Evolutionary conservation across 2,113 vertebrate genomes (phyloP).

Genomic region (Rhodinocichla rosea): DNA sequence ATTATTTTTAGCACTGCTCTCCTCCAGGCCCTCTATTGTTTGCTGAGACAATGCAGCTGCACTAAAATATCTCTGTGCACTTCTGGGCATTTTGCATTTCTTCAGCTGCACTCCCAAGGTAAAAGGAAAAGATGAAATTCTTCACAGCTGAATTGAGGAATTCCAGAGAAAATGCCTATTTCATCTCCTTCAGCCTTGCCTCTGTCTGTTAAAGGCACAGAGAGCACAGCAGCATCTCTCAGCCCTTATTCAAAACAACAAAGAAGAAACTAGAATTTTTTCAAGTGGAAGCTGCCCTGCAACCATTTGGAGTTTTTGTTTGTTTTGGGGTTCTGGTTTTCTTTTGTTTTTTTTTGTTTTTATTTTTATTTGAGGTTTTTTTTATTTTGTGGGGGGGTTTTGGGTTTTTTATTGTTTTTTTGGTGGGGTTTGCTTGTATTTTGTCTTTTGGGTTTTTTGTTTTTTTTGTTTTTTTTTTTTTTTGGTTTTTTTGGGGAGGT

Average conservation of each 20-base stretch:
- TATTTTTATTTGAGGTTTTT: too few relatives aligned
- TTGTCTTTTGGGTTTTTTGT: too few relatives aligned
- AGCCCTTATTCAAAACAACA: neutral
- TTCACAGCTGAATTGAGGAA: neutral
- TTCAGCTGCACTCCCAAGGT: neutral
- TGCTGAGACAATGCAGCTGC: neutral
- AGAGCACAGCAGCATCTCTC: neutral
- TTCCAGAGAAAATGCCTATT: neutral
- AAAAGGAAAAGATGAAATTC: neutral
- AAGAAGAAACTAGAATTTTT: neutral
- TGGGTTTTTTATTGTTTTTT: too few relatives aligned
- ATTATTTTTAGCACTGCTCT: neutral
- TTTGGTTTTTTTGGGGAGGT: neutral
- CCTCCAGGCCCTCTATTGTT: neutral
- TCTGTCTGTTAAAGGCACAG: neutral
- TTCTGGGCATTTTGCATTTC: neutral
- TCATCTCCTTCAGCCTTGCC: neutral
- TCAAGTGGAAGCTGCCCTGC: neutral
- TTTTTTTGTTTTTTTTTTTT: neutral
- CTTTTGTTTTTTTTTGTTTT: too few relatives aligned
- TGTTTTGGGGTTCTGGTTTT: too few relatives aligned
- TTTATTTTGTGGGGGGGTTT: neutral
- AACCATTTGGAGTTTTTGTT: neutral
- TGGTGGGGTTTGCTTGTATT: too few relatives aligned
- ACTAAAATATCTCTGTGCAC: neutral